A percentile compares a stretch with the other conserved stretches of the same genome.
phyloP scores from a whole-genome alignment of 1,140 invertebrate genomes.

The Psilanteris sp. region DNA sequence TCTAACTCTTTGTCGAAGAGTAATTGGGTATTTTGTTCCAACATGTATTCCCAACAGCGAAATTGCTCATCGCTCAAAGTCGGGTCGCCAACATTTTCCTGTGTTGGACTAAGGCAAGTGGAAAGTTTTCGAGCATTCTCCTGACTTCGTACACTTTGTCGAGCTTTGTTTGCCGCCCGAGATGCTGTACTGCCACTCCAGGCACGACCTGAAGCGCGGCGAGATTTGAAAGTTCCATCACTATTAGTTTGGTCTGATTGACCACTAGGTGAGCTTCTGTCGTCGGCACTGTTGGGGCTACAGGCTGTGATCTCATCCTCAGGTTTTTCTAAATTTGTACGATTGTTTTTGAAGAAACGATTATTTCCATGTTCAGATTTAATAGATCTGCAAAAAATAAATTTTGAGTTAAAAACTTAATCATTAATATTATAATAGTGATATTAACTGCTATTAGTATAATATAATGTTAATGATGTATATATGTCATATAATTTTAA shows the following conservation, averaged over 20 bases:
- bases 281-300: slow-evolving; percentile 73
- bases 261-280: slow-evolving; percentile 89
- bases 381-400: slow-evolving; percentile 67
- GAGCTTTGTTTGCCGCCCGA: slow-evolving; percentile 69
- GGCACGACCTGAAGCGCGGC: slow-evolving; percentile 71
- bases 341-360: slow-evolving; percentile 67
- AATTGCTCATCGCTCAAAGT: slow-evolving; percentile 90
- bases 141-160: slow-evolving; percentile 74
- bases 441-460: too few relatives aligned
- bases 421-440: too few relatives aligned
- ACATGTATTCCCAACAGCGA: slow-evolving; percentile 95
- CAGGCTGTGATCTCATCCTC: slow-evolving; percentile 66
- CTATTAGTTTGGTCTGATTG: slow-evolving; percentile 86
- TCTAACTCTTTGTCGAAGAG: slow-evolving; percentile 93
- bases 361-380: slow-evolving; percentile 66
- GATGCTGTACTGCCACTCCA: slow-evolving; percentile 73
- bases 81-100: slow-evolving; percentile 79
- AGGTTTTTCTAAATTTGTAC: slow-evolving; percentile 33
- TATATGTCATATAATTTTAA: too few relatives aligned
- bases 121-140: slow-evolving; percentile 67
- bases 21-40: slow-evolving; percentile 93
- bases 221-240: slow-evolving; percentile 80
- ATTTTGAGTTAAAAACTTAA: too few relatives aligned
- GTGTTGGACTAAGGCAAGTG: slow-evolving; percentile 60
- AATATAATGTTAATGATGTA: too few relatives aligned